Evolutionary conservation across 2,888 invertebrate species (phyloP).

Genomic region (Tetropium fuscum): DNA sequence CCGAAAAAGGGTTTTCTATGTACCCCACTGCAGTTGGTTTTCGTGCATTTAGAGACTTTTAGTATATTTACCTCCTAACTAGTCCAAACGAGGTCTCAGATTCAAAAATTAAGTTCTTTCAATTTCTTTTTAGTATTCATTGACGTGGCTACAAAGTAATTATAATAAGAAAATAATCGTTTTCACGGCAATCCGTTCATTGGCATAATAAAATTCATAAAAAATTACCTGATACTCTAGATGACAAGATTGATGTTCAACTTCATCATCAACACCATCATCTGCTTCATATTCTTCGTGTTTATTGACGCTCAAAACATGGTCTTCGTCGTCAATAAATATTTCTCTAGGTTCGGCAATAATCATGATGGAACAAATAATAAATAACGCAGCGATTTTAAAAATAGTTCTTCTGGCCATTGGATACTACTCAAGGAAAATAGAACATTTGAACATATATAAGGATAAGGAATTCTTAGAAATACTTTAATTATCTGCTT

Average conservation of each 20-base stretch:
- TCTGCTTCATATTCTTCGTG: constrained; percentile 36
- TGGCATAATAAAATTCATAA: no score
- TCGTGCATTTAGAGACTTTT: no score
- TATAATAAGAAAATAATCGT: no score
- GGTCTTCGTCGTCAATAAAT: constrained; percentile 53
- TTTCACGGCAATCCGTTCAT: no score
- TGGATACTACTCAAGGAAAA: background rate
- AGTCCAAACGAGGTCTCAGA: no score
- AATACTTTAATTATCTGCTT: constrained; percentile 1
- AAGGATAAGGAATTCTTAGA: constrained; percentile 5
- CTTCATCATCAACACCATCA: constrained; percentile 32
- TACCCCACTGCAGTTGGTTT: no score
- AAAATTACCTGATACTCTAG: constrained; percentile 44
- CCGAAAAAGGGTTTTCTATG: no score
- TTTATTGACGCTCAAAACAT: constrained; percentile 44
- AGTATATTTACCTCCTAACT: no score
- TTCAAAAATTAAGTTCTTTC: no score
- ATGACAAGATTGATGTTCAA: constrained; percentile 41
- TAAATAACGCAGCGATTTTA: constrained; percentile 56
- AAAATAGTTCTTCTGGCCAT: constrained; percentile 14
- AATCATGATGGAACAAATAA: constrained; percentile 30
- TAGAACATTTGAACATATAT: background rate
- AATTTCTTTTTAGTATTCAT: no score
- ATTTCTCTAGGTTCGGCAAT: constrained; percentile 47
- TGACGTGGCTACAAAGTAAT: no score